Base-by-base conservation (phyloP, 2,888 invertebrate species). In the Callyntrura guangdongensis region DNA sequence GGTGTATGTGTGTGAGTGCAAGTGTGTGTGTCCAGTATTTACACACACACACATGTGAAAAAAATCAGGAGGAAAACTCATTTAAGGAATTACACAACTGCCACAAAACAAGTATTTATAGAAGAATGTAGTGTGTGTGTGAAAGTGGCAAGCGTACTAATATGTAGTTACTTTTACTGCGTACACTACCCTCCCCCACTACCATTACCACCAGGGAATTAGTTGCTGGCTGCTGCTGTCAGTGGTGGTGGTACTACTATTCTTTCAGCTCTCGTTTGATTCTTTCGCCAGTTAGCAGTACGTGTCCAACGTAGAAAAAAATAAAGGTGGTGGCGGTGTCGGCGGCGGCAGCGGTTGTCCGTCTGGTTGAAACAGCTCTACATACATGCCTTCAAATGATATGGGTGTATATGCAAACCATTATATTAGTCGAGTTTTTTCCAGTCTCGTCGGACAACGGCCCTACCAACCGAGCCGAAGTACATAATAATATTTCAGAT, bases 31-130 rank as follows among this genome's bases (percentile, higher is more conserved):
- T 47, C 1, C 45, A 72, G 45, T 0, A 36, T 14, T 14, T 69
- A 27, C 6, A 69, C 36, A 69, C 17, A 77, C 1, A 59, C 25
- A 45, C 36, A 59, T 27, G n/a, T 22, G 12, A 22, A 67, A 83
- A 83, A 67, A 67, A 83, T 83, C 83, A 64, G 67, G 49, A 84
- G 67, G 47, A 72, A 85, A 85, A 85, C 85, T 85, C 72, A 85
- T 85, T 85, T 72, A 56, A 27, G 12, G 85, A 85, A 85, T 85
- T 85, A 85, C 85, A 36, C 69, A 85, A 72, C 85, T 74, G 36
- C 85, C 74, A 64, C 79, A 85, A 74, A 85, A 85, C 74, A 85
- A 67, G 82, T 64, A 45, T 67, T 85, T 74, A 74, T 74, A 72
- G 72, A 85, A 59, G 53, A n/a, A 25, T 22, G 27, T 25, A 27